These are phyloP conservation scores for Lithosia quadra DNA, from an alignment of 2,888 invertebrate genomes.

Conservation along the genomic window DNA sequence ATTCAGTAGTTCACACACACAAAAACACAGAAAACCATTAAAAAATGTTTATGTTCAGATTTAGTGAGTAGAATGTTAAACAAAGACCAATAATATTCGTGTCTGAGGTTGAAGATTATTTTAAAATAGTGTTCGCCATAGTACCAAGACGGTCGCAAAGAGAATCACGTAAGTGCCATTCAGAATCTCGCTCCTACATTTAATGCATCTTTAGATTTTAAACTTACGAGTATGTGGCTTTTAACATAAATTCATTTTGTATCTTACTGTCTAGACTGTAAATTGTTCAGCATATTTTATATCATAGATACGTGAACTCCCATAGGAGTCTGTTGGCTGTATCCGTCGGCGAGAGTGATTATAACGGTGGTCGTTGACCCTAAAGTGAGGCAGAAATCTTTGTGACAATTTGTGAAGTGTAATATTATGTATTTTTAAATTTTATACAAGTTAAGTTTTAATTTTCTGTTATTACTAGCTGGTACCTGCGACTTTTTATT, in stretches of 20 bases:
- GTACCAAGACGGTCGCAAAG: background rate
- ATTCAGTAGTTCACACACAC: too few species aligned
- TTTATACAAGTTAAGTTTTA: too few species aligned
- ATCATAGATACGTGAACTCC: background rate
- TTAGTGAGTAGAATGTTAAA: too few species aligned
- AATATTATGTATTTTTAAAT: too few species aligned
- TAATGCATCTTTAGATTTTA: constrained; percentile 1
- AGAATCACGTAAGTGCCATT: background rate
- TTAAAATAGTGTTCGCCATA: background rate
- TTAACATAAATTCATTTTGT: background rate
- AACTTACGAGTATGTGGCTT: background rate
- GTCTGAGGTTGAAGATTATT: background rate
- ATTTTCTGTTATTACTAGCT: too few species aligned
- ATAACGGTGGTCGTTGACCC: background rate
- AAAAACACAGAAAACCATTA: too few species aligned
- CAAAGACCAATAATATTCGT: background rate
- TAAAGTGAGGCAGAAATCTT: background rate
- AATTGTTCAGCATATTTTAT: background rate
- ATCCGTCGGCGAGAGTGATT: constrained; percentile 6
- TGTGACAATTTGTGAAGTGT: constrained; percentile 1
- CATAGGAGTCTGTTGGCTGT: background rate
- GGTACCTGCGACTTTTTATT: too few species aligned
- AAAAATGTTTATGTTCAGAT: background rate
- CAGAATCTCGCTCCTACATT: background rate
- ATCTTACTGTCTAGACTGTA: constrained; percentile 1